Base-by-base conservation (phyloP, 2,113 vertebrate species). In the Aphelocoma coerulescens region DNA sequence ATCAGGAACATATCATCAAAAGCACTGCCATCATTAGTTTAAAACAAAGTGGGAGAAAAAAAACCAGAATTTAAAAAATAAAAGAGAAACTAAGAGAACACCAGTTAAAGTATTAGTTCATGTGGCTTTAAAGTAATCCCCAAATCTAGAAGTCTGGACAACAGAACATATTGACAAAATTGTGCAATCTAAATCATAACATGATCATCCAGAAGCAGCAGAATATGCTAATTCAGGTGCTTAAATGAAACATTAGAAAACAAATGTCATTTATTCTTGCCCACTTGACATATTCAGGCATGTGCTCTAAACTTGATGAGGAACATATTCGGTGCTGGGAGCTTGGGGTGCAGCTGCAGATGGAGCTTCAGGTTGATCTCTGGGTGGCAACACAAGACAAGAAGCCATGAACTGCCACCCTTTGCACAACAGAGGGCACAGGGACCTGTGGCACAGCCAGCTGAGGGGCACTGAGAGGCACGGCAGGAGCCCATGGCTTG, bases 401-500 rank as follows among this genome's bases (percentile, higher is more conserved):
- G 37, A 52, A 13, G 15, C 13, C 0, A 0, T 54, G 77, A 59
- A 3, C 3, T 20, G 22, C 13, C 26, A 18, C 32, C 18, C 12
- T 33, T 6, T 6, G 43, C 10, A 44, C 54, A 59, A 2, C 27
- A 51, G n/a, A 61, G 54, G 68, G 19, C 52, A 30, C 33, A 30
- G 77, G 39, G 46, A 75, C 4, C 69, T 52, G 52, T 46, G 69
- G 39, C 69, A 82, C 78, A 39, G 46, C 44, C 54, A 15, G 87
- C 13, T 13, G 33, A 59, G 69, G 77, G 54, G 15, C 69, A 52
- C 37, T 16, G 37, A 27, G 44, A 15, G 11, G 3, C 35, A 20
- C 0, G 0, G 33, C 61, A 82, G 39, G 28, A 61, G 7, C 16
- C 2, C 1, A 15, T 14, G n/a, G 46, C 33, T n/a, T 0, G 1